Evolutionary conservation across 2,113 vertebrate species (phyloP).

Genomic region (Maccullochella peelii): DNA sequence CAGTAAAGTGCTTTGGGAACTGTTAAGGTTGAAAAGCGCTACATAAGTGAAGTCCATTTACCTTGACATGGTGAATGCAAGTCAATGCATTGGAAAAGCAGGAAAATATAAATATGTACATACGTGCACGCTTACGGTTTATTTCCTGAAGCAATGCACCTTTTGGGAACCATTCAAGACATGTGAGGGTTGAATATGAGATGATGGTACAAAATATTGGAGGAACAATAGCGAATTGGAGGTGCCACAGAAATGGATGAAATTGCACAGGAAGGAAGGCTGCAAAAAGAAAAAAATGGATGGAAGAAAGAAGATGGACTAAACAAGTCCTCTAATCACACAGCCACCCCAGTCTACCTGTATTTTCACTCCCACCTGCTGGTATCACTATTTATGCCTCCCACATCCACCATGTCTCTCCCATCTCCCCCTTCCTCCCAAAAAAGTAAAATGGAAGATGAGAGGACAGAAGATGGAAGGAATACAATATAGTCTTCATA

Average conservation of each 20-base stretch:
- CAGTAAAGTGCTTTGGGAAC: no score
- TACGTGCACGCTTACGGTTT: background rate
- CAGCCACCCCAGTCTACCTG: background rate
- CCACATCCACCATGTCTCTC: constrained; percentile 30
- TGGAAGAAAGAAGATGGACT: background rate
- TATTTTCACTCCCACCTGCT: constrained; percentile 17
- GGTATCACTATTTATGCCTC: constrained; percentile 21
- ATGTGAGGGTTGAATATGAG: background rate
- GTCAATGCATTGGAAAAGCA: background rate
- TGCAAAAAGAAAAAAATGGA: background rate
- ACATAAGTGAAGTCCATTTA: no score
- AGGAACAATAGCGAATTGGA: background rate
- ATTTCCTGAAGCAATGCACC: background rate
- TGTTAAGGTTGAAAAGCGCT: no score
- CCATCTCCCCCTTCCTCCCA: background rate
- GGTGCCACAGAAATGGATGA: background rate
- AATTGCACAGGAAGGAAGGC: constrained; percentile 1
- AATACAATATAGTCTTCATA: constrained; percentile 42
- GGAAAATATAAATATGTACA: background rate
- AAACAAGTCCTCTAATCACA: constrained; percentile 23
- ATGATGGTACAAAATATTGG: background rate
- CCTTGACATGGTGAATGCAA: background rate
- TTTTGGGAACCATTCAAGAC: background rate
- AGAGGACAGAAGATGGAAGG: constrained; percentile 43
- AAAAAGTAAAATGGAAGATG: constrained; percentile 41